Conservation (phyloP, 2,888 invertebrate genomes). For the Plebejus anna region DNA sequence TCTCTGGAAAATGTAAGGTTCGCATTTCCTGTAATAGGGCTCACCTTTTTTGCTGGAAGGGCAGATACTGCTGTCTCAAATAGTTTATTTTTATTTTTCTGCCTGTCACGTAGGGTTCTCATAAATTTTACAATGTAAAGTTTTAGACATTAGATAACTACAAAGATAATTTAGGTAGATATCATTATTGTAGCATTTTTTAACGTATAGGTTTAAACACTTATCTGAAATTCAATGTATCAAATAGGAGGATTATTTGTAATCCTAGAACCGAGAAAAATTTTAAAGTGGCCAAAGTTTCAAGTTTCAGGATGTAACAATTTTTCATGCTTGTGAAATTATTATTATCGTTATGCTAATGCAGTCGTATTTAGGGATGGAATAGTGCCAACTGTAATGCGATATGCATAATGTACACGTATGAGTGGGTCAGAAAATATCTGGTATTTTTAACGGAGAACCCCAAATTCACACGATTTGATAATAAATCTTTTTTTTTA, state of each 20-base stretch:
- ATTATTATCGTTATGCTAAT: constrained; percentile 52
- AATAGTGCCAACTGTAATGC: constrained; percentile 59
- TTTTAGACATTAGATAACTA: neutral
- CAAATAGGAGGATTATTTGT: neutral
- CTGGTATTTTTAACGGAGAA: neutral
- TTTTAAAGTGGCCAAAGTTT: constrained; percentile 6
- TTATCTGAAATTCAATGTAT: neutral
- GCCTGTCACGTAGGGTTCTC: neutral
- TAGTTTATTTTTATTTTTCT: neutral
- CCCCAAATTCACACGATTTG: neutral
- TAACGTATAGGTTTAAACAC: neutral
- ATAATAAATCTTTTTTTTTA: neutral
- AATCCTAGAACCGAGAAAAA: neutral
- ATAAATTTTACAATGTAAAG: neutral
- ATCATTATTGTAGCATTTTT: too few relatives aligned
- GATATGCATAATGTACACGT: constrained; percentile 43
- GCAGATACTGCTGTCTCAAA: neutral
- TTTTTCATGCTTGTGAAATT: constrained; percentile 43
- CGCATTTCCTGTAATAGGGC: neutral
- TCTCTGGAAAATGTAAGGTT: neutral
- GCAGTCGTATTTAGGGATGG: constrained; percentile 57
- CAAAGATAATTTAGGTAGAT: too few relatives aligned
- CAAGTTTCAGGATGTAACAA: constrained; percentile 17
- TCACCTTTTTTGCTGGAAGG: neutral
- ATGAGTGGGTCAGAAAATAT: constrained; percentile 34